A percentile compares a stretch with the other conserved stretches of the same genome.
Conservation (phyloP, 2,888 invertebrate species). For the Machimus atricapillus region DNA sequence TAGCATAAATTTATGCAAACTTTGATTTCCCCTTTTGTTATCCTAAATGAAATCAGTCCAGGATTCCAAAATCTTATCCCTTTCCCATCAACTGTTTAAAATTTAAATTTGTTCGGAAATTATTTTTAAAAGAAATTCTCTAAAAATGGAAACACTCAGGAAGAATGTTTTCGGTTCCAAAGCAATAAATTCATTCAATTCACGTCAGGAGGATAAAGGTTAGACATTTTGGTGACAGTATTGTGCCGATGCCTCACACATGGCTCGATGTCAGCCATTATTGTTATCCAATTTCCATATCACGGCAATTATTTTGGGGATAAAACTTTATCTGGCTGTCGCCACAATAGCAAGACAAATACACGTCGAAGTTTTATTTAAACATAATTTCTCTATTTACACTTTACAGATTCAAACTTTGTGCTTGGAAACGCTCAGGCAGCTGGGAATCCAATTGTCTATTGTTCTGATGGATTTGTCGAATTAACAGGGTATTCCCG, state of each 20-base stretch:
- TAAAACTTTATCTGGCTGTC: neutral
- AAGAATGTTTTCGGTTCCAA: neutral
- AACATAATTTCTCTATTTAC: constrained; percentile 54
- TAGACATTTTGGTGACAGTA: constrained; percentile 5
- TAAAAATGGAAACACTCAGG: neutral
- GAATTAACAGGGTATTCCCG: constrained; percentile 93
- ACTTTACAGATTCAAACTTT: constrained; percentile 90
- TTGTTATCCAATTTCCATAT: neutral
- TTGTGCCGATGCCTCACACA: neutral
- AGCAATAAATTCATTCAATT: neutral
- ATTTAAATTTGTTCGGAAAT: neutral
- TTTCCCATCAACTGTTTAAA: neutral
- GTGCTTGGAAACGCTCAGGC: constrained; percentile 96
- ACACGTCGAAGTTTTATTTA: neutral
- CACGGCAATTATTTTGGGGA: neutral
- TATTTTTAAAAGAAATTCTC: neutral
- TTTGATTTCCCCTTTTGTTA: neutral
- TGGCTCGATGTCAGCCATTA: neutral
- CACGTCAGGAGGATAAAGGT: neutral
- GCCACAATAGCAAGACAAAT: neutral
- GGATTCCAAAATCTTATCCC: neutral
- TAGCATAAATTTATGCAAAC: no score
- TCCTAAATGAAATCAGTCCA: neutral
- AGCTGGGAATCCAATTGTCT: constrained; percentile 87
- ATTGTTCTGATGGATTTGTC: constrained; percentile 96